Evolutionary conservation across 1,140 invertebrate genomes (phyloP), one percentile per base, ranked within the genome.

Genomic region (Kradibia gibbosae): DNA sequence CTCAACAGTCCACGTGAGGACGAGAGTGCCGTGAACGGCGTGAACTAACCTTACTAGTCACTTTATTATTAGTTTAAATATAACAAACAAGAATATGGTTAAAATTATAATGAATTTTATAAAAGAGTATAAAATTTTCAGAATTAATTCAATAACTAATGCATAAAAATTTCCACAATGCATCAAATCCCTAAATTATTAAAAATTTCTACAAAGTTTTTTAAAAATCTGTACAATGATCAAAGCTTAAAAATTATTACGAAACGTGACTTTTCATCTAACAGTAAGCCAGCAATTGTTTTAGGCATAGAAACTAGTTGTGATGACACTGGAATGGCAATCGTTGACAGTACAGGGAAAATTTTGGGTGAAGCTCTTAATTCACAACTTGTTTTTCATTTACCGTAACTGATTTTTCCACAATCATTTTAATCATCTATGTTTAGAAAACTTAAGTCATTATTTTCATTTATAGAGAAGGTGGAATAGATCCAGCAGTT

Each of bases 281-380:
- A 57, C 42, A 83, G 85, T 28, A 85, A 83, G 70, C 84, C 86
- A 34, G 76, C 85, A 71, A 65, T 91, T 78, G 91, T 98, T 65
- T 90, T 99, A 82, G 98, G 98, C 13, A 99, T 99, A 84, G 98
- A 99, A 94, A 98, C 97, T n/a, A 99, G 98, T 85, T 99, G 98
- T 91, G 98, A 99, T 93, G 98, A 99, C 89, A 99, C 98, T 5
- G 98, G 97, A 72, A 95, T 95, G 86, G 98, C 97, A 67, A 93
- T 99, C 85, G 94, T 99, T 3, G 92, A 96, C 89, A 91, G 91
- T 11, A 84, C 92, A 72, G 95, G 96, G 48, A 92, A 93, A 80
- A 92, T 99, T 81, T 87, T 97, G 45, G 95, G 96, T 25, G 96
- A 99, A 91, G 92, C 94, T 57, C 87, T 96, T 67, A 89, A 94